Conservation (phyloP, 2,113 vertebrate species). For the Cyprinodon tularosa region DNA sequence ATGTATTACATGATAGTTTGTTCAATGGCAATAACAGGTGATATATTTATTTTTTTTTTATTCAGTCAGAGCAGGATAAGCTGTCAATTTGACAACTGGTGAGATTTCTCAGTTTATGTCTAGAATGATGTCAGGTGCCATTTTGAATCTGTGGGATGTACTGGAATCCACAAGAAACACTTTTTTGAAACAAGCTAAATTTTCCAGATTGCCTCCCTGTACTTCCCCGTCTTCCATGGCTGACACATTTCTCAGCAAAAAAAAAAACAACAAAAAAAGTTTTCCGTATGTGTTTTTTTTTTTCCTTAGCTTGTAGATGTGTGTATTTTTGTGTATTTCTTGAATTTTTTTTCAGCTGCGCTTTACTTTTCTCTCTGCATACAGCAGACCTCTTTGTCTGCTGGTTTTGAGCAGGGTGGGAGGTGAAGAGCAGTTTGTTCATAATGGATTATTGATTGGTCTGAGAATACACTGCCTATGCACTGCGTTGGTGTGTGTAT, state of each 20-base stretch:
- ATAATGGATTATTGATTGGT: conserved; percentile 96
- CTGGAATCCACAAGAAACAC: conserved; percentile 16
- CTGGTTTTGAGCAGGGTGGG: conserved; percentile 78
- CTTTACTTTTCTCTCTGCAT: conserved; percentile 43
- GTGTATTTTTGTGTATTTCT: conserved; percentile 28
- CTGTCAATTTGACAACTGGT: too few relatives aligned
- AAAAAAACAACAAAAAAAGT: conserved; percentile 27
- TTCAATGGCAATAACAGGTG: too few relatives aligned
- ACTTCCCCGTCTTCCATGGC: conserved; percentile 6
- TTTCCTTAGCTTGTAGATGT: conserved; percentile 26
- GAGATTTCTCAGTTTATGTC: too few relatives aligned
- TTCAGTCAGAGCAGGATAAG: too few relatives aligned
- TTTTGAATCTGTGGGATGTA: background rate
- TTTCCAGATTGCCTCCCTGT: conserved; percentile 10
- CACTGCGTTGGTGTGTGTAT: conserved; percentile 63
- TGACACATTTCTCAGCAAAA: conserved; percentile 26
- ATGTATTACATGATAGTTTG: too few relatives aligned
- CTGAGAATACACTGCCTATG: conserved; percentile 81
- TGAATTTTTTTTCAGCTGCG: conserved; percentile 55
- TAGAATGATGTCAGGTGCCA: too few relatives aligned
- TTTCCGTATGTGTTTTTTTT: conserved; percentile 21
- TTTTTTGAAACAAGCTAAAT: too few relatives aligned
- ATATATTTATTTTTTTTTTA: too few relatives aligned
- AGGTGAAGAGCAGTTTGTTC: conserved; percentile 85
- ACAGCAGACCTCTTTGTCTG: conserved; percentile 81